Conservation (phyloP, 2,113 vertebrate genomes). For the Toxotes chatareus region DNA sequence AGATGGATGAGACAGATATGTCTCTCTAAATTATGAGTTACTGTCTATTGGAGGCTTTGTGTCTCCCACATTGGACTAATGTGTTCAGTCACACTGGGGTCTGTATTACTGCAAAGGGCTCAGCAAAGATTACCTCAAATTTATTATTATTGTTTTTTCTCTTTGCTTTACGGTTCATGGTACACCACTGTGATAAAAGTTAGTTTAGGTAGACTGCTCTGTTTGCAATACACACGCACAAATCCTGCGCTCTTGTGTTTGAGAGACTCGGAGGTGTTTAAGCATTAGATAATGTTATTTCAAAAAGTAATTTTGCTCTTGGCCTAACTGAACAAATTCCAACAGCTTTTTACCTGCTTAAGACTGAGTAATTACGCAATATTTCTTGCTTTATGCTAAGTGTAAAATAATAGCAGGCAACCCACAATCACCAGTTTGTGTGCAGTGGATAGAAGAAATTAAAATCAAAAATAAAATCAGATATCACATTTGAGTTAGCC, state of each 20-base stretch:
- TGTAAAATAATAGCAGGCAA: background rate
- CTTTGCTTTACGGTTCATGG: background rate
- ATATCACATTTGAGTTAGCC: too few relatives aligned
- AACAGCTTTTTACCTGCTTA: too few relatives aligned
- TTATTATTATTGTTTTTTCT: background rate
- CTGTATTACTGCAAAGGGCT: background rate
- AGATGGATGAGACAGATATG: conserved; percentile 14
- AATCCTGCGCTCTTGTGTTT: too few relatives aligned
- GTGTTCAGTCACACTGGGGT: background rate
- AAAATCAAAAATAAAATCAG: too few relatives aligned
- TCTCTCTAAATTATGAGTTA: conserved; percentile 20
- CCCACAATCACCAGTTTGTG: too few relatives aligned
- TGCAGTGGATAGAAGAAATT: too few relatives aligned
- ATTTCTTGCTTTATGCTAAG: background rate
- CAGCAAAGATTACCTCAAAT: background rate
- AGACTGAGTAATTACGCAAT: background rate
- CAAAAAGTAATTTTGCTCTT: background rate
- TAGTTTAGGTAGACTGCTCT: background rate
- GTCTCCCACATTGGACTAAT: background rate
- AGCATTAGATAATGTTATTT: conserved; percentile 1
- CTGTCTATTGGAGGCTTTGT: conserved; percentile 6
- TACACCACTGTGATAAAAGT: too few relatives aligned
- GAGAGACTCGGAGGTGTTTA: background rate
- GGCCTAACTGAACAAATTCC: background rate
- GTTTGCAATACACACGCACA: background rate